Base-by-base conservation (phyloP, 2,888 invertebrate genomes). In the Penaeus monodon region DNA sequence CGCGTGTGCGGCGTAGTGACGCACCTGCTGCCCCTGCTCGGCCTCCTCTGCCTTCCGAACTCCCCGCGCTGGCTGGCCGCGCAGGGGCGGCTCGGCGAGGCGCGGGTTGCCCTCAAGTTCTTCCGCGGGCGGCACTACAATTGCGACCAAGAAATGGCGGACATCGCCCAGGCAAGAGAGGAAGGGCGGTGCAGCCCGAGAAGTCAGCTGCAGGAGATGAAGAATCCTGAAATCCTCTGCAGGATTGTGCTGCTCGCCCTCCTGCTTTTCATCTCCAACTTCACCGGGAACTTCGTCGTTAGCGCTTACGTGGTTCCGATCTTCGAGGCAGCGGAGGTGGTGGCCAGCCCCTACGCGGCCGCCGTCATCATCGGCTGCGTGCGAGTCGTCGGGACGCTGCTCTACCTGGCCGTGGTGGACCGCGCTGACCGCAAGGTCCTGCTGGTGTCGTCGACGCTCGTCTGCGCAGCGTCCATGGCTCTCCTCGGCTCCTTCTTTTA, bases 41-140 rank as follows among this genome's bases (percentile, higher is more conserved):
- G 76, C 12, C 84, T 88, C 29, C 29, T 88, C 65, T 70, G 83
- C 64, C 74, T 85, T 33, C 88, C 88, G n/a, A 76, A 86, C 66
- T 88, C 88, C 20, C 88, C 88, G 2, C 86, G 89, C 29, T 88
- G 88, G 88, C 81, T 88, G 3, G 88, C 80, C 49, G 64, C 79
- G 27, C 63, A 70, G 29, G 80, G 66, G 27, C 44, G 79, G 8
- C 44, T 66, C 20, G 66, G 80, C 10, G 78, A 86, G 64, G 88
- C 88, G 20, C 80, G 74, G 29, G 81, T 81, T 68, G 70, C 86
- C 33, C 65, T 88, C 22, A 68, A 66, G 20, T 86, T 88, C 84
- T 88, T 84, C 81, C 64, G 86, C 29, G 88, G 88, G 4, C 57
- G 83, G 7, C 44, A 33, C 57, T 81, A 86, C 44, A 77, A 86